These are phyloP conservation scores for Alauda arvensis DNA, from an alignment of 2,797 vertebrate genomes.

Conservation along the genomic window DNA sequence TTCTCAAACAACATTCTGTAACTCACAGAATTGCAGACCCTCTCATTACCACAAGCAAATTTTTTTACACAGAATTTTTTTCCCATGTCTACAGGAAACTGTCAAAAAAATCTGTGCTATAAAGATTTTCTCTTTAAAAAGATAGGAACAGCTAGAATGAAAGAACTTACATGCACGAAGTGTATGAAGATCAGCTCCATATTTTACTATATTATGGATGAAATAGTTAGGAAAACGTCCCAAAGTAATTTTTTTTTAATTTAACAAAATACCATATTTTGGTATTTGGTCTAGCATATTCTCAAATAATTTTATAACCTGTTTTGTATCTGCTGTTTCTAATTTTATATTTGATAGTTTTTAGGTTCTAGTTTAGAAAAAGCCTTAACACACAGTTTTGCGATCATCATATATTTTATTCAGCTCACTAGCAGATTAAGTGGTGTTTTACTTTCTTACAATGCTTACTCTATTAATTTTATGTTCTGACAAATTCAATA, in stretches of 20 bases:
- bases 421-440: not conserved
- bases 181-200: not conserved
- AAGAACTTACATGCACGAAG: not conserved
- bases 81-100: not conserved
- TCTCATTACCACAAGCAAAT: not conserved
- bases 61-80: not conserved
- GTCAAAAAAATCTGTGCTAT: not conserved
- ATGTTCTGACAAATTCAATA: not conserved
- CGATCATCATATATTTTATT: not conserved
- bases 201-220: not conserved
- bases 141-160: not conserved
- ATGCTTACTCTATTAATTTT: not conserved
- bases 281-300: not conserved
- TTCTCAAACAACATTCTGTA: not conserved
- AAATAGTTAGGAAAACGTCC: not conserved
- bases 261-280: not conserved
- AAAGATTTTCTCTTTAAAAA: not conserved
- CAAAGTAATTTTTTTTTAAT: not conserved
- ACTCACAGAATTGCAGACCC: not conserved
- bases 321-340: not conserved
- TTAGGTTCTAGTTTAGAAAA: not conserved
- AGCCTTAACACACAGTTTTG: not conserved
- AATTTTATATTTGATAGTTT: not conserved
- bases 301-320: not conserved
- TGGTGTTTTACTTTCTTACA: not conserved